Conservation (phyloP, 2,797 vertebrate genomes). For the Astyanax mexicanus region DNA sequence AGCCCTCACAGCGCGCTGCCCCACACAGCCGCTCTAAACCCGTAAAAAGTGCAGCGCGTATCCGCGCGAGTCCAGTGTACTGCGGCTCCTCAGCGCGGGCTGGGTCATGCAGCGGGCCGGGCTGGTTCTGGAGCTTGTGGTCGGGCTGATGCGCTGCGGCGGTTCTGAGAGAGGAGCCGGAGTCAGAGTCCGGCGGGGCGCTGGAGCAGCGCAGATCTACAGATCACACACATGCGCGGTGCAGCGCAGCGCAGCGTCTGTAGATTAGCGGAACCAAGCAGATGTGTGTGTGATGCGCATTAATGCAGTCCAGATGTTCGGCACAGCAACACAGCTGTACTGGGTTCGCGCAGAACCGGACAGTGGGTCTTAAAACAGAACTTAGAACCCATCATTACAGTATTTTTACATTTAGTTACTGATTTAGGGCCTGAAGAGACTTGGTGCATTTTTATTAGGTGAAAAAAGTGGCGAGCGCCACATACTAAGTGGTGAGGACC, state of each 20-base stretch:
- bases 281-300: not conserved
- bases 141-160: not conserved
- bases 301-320: slow-evolving; percentile 1
- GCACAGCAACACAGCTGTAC: not conserved
- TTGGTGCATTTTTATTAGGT: too few relatives aligned
- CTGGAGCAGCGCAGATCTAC: slow-evolving; percentile 1
- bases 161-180: slow-evolving; percentile 19
- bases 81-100: too few relatives aligned
- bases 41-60: too few relatives aligned
- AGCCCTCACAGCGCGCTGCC: not conserved
- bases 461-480: too few relatives aligned
- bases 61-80: not conserved
- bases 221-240: not conserved
- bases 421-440: too few relatives aligned
- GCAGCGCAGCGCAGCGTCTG: not conserved
- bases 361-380: not conserved
- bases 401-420: too few relatives aligned
- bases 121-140: not conserved
- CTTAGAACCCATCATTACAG: too few relatives aligned
- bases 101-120: not conserved
- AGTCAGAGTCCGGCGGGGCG: not conserved
- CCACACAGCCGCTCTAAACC: too few relatives aligned
- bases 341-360: not conserved
- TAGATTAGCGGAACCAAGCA: not conserved
- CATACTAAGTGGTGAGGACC: too few relatives aligned